Evolutionary conservation across 2,113 vertebrate species (phyloP).

Genomic region (Bubo bubo): DNA sequence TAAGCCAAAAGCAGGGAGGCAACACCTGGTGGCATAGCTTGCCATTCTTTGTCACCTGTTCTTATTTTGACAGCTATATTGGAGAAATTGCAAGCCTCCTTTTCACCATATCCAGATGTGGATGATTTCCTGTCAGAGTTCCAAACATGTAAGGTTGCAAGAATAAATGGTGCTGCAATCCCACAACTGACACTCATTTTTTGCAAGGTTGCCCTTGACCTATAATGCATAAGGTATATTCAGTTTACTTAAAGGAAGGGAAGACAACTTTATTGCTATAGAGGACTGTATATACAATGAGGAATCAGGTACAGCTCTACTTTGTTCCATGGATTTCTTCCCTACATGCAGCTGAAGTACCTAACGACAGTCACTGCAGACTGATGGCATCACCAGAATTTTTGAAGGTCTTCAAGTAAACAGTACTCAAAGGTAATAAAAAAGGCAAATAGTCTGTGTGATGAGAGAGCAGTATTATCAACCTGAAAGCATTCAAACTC

Average conservation of each 20-base stretch:
- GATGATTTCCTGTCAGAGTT: neutral
- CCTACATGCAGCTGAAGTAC: neutral
- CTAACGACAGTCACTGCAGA: neutral
- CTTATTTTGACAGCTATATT: neutral
- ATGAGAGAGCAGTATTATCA: neutral
- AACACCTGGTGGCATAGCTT: neutral
- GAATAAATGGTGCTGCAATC: neutral
- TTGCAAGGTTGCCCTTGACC: neutral
- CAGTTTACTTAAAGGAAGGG: neutral
- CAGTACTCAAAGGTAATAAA: neutral
- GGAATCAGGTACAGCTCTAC: neutral
- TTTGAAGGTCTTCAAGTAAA: neutral
- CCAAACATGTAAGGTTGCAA: neutral
- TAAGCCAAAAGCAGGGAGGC: neutral
- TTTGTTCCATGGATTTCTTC: neutral
- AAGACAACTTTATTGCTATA: neutral
- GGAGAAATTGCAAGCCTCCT: neutral
- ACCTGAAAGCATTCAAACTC: neutral
- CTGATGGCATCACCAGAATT: neutral
- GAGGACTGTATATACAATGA: neutral
- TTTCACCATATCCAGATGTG: neutral
- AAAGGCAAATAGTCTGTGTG: neutral
- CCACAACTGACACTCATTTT: neutral
- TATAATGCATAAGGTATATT: neutral
- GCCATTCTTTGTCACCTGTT: neutral